Percentiles rank a stretch among this genome's conserved stretches.
phyloP scores from a whole-genome alignment of 2,888 invertebrate genomes.

The Apocheima hispidaria region DNA sequence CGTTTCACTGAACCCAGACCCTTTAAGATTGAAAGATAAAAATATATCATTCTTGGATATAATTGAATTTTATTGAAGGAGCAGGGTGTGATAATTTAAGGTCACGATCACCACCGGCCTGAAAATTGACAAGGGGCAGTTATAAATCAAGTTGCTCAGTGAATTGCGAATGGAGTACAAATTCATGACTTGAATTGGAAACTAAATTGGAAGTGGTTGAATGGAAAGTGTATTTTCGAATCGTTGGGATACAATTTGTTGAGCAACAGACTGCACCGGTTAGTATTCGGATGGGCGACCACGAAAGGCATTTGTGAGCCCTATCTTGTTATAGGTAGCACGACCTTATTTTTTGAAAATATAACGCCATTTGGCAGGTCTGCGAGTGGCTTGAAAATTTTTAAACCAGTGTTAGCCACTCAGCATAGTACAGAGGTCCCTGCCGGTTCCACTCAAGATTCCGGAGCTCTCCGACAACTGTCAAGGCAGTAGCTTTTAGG shows the following conservation, averaged over 20 bases:
- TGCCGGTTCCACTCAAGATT: too few species aligned
- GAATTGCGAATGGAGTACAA: slow-evolving; percentile 37
- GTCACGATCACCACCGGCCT: slow-evolving; percentile 29
- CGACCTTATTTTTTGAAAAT: too few species aligned
- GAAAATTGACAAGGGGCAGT: slow-evolving; percentile 44
- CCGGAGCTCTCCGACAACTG: too few species aligned
- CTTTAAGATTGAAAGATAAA: slow-evolving; percentile 35
- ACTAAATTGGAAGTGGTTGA: slow-evolving; percentile 30
- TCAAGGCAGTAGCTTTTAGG: too few species aligned
- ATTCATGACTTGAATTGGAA: slow-evolving; percentile 37
- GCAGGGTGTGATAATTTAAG: slow-evolving; percentile 38
- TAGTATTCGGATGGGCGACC: too few species aligned
- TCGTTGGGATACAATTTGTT: slow-evolving; percentile 1
- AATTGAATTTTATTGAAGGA: slow-evolving; percentile 48
- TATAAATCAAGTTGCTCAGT: slow-evolving; percentile 41
- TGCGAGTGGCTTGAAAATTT: too few species aligned
- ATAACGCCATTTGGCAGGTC: too few species aligned
- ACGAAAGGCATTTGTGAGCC: too few species aligned
- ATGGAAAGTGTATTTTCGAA: slow-evolving; percentile 1
- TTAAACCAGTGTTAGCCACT: too few species aligned
- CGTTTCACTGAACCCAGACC: slow-evolving; percentile 19
- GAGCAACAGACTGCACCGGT: too few species aligned
- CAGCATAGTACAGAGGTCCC: too few species aligned
- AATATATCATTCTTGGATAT: slow-evolving; percentile 38
- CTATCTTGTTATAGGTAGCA: too few species aligned